A percentile compares a stretch with the other conserved stretches of the same genome.
These are phyloP conservation scores for Podabrus alpinus DNA, from an alignment of 2,888 invertebrate genomes.

Conservation along the genomic window DNA sequence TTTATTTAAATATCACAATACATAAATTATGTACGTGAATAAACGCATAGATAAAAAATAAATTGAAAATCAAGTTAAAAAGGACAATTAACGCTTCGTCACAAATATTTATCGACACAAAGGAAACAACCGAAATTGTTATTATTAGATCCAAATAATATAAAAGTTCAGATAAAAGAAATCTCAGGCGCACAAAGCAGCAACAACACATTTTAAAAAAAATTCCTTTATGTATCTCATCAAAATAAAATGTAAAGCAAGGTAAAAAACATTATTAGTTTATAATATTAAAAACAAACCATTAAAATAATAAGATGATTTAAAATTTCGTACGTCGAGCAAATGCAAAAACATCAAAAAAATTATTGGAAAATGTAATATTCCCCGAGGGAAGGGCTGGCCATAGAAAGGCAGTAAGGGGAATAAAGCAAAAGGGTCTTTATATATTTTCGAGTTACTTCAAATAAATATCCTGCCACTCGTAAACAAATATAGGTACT, in stretches of 20 bases:
- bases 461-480: slow-evolving; percentile 1
- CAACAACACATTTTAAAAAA: not conserved
- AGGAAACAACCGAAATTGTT: not conserved
- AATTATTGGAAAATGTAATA: slow-evolving; percentile 4
- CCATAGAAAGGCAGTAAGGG: slow-evolving; percentile 7
- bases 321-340: not conserved
- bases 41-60: not conserved
- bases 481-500: not conserved
- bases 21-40: not conserved
- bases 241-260: not conserved
- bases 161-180: not conserved
- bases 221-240: not conserved
- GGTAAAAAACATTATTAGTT: not conserved
- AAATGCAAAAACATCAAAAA: slow-evolving; percentile 5
- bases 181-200: not conserved
- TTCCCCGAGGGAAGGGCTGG: slow-evolving; percentile 1
- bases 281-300: not conserved
- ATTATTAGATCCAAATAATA: not conserved
- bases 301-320: not conserved
- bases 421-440: slow-evolving; percentile 2
- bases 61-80: not conserved
- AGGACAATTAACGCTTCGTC: not conserved
- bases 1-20: slow-evolving; percentile 9
- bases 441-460: slow-evolving; percentile 7
- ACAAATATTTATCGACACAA: not conserved